Base-by-base conservation (phyloP, 1,140 invertebrate species). In the Homarus americanus region DNA sequence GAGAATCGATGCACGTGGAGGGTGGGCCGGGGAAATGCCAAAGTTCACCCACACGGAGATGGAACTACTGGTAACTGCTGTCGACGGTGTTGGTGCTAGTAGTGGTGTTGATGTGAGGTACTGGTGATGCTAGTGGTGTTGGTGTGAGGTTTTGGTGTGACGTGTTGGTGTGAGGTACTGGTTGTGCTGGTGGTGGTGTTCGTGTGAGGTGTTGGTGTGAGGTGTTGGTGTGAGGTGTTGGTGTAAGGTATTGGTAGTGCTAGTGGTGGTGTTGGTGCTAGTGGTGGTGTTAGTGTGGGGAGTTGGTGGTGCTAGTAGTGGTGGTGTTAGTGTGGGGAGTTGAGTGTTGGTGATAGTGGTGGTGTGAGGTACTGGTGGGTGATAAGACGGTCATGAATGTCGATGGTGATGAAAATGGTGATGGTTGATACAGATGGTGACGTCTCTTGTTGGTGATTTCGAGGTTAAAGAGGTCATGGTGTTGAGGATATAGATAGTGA, bases 1-100 rank as follows among this genome's bases (percentile, higher is more conserved):
- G 76, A 78, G 76, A 80, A 80, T 80, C 78, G 78, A 80, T 80
- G 78, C 78, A 49, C 78, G 78, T 80, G 78, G 78, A 80, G 78
- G 78, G 78, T 53, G 78, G 76, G 53, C 53, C 41, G 78, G 41
- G 78, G 78, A 80, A 80, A 80, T 80, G 44, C 41, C 78, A 80
- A 80, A 53, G 78, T 80, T 80, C 78, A 80, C 58, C 12, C 58
- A 63, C 44, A 40, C 34, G 24, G 78, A 80, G 78, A 80, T 80
- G 78, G 78, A 53, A 80, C 44, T 80, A 44, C 44, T 80, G 78
- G 78, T 53, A 32, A 28, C 20, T 24, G 20, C 20, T 63, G 58
- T 63, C 20, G 58, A 20, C 24, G 3, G 58, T 20, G 4, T 10
- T 53, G 76, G 28, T 58, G 12, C n/a, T 53, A n/a, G 78, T 7